phyloP scores from a whole-genome alignment of 2,888 invertebrate genomes.

The Rotaria magnacalcarata region DNA sequence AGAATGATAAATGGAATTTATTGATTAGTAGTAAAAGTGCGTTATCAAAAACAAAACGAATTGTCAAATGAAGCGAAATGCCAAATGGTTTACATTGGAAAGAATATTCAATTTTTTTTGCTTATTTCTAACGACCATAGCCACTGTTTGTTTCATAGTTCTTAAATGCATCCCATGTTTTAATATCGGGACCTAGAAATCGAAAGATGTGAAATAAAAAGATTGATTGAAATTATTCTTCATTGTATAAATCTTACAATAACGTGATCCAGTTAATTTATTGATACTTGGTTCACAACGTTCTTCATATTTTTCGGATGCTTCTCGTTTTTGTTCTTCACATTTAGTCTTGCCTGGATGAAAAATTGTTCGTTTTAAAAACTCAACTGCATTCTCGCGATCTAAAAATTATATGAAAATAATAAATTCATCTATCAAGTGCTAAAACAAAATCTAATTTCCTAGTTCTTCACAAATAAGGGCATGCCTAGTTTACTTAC shows the following conservation, averaged over 20 bases:
- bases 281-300: constrained; percentile 17
- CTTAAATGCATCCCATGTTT: background rate
- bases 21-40: background rate
- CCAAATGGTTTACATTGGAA: too few relatives aligned
- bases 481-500: background rate
- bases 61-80: too few relatives aligned
- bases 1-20: background rate
- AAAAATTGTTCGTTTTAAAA: background rate
- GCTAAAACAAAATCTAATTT: too few relatives aligned
- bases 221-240: too few relatives aligned
- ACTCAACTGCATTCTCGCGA: background rate
- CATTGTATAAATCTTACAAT: background rate
- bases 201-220: too few relatives aligned
- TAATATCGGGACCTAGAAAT: background rate
- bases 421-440: too few relatives aligned
- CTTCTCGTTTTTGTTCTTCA: constrained; percentile 33
- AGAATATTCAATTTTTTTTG: background rate
- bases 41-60: background rate
- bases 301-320: constrained; percentile 20
- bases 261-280: constrained; percentile 4
- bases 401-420: background rate
- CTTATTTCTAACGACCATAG: background rate
- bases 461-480: too few relatives aligned
- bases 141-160: constrained; percentile 8
- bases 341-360: constrained; percentile 31